Conservation (phyloP, 2,888 invertebrate species). For the Dolichopus griseipennis region DNA sequence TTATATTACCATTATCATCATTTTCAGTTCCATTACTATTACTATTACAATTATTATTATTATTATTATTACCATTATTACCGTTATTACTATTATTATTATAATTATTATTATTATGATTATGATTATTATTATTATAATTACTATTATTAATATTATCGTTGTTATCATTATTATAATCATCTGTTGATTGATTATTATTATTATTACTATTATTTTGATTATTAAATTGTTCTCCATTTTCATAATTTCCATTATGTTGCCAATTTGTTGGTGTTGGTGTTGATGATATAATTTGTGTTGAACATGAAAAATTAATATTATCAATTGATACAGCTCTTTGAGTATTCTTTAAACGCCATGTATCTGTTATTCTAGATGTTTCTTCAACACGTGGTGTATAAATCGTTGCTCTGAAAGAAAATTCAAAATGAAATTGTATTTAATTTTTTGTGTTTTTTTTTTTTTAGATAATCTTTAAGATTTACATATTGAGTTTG, state of each 20-base stretch:
- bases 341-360: constrained; percentile 40
- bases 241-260: background rate
- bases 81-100: constrained; percentile 24
- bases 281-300: constrained; percentile 31
- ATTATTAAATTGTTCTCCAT: constrained; percentile 14
- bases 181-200: constrained; percentile 33
- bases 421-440: background rate
- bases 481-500: too few relatives aligned
- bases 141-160: constrained; percentile 17
- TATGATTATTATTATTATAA: constrained; percentile 18
- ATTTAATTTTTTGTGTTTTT: background rate
- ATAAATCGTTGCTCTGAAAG: constrained; percentile 53
- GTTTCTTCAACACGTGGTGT: constrained; percentile 60
- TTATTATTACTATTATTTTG: constrained; percentile 34
- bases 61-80: constrained; percentile 24
- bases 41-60: constrained; percentile 21
- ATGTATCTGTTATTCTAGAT: constrained; percentile 45
- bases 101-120: constrained; percentile 18
- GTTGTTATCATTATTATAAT: constrained; percentile 16
- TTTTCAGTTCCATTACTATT: constrained; percentile 30
- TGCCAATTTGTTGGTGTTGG: constrained; percentile 9
- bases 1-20: constrained; percentile 60
- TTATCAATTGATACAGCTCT: constrained; percentile 58
- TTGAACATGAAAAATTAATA: constrained; percentile 44
- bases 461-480: too few relatives aligned